Evolutionary conservation across 1,140 invertebrate species (phyloP).

Genomic region (Callitettix versicolor): DNA sequence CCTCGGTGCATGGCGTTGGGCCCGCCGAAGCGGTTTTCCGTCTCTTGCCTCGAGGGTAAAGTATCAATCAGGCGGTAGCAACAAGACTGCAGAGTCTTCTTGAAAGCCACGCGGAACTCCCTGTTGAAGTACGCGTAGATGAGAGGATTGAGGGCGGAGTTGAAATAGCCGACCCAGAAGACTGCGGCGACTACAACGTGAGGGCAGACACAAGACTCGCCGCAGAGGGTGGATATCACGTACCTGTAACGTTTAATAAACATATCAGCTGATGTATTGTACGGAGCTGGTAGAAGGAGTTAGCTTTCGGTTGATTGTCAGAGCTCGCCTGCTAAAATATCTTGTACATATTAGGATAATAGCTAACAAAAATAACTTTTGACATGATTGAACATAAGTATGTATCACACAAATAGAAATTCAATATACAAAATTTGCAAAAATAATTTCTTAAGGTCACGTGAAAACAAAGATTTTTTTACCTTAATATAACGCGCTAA

Average conservation of each 20-base stretch:
- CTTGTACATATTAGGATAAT: no score
- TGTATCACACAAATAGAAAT: no score
- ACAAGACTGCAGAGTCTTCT: conserved; percentile 80
- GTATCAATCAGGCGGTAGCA: conserved; percentile 36
- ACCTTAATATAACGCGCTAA: no score
- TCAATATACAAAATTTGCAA: no score
- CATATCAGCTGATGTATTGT: no score
- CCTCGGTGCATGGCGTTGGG: conserved; percentile 1
- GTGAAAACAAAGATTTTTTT: no score
- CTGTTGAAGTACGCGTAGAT: conserved; percentile 96
- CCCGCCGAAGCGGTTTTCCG: background rate
- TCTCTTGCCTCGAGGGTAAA: conserved; percentile 3
- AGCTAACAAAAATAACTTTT: no score
- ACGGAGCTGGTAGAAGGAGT: no score
- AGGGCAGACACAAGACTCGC: conserved; percentile 56
- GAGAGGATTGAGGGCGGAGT: conserved; percentile 89
- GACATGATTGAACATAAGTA: no score
- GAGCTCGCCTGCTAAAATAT: no score
- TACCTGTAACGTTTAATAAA: conserved; percentile 48
- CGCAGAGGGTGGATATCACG: conserved; percentile 65
- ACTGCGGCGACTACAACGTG: conserved; percentile 69
- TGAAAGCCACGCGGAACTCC: conserved; percentile 87
- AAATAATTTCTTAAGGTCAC: no score
- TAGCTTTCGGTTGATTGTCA: no score
- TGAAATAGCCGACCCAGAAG: conserved; percentile 97